phyloP scores from a whole-genome alignment of 2,113 vertebrate genomes.

The Paramormyrops kingsleyae region DNA sequence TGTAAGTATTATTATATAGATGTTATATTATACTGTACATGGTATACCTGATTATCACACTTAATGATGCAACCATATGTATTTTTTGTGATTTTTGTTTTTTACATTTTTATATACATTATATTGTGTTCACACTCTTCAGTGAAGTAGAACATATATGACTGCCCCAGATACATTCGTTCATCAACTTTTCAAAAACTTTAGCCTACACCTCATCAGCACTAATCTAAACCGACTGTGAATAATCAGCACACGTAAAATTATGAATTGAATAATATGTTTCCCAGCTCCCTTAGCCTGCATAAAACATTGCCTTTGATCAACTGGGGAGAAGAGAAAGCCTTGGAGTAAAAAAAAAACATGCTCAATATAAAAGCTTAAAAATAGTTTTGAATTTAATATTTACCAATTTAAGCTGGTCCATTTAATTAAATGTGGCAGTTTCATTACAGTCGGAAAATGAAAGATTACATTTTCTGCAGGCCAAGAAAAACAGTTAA shows the following conservation, averaged over 20 bases:
- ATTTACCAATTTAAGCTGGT: conserved; percentile 19
- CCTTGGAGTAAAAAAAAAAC: conserved; percentile 15
- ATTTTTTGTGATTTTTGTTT: neutral
- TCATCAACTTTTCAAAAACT: conserved; percentile 11
- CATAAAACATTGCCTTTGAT: conserved; percentile 13
- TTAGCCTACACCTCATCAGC: conserved; percentile 4
- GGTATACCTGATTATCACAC: neutral
- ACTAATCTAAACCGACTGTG: conserved; percentile 17
- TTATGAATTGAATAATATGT: conserved; percentile 19
- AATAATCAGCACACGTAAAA: conserved; percentile 23
- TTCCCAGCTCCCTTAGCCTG: neutral
- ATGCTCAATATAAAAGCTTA: neutral
- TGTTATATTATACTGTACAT: neutral
- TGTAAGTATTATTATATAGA: too few species aligned
- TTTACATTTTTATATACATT: neutral
- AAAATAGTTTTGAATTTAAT: conserved; percentile 25
- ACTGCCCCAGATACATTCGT: neutral
- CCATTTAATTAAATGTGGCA: conserved; percentile 30
- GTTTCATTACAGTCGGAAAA: conserved; percentile 15
- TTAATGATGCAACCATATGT: neutral
- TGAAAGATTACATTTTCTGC: conserved; percentile 11
- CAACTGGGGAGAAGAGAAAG: neutral
- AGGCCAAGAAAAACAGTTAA: conserved; percentile 3
- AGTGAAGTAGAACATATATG: neutral
- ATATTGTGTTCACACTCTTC: neutral